Base-by-base conservation (phyloP, 2,113 vertebrate genomes). In the Tetrao urogallus region DNA sequence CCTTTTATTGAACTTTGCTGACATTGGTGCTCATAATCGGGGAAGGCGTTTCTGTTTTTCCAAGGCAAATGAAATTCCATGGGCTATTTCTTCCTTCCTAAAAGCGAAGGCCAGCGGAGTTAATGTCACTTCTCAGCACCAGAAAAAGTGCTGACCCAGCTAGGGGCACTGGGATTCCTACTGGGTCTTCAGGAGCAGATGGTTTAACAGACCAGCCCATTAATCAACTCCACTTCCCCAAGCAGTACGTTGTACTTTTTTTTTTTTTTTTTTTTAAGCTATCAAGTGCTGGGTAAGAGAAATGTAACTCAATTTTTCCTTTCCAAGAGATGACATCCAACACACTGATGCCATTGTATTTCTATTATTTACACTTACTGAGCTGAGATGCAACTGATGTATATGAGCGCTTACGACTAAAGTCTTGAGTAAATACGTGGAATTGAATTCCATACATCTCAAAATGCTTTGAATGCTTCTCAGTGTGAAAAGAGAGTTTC, bases 111-210 rank as follows among this genome's bases (percentile, higher is more conserved):
- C 93, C 8, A 0, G 67, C 82, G 73, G 90, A 90, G 83, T 90
- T 94, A 93, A 98, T 97, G 96, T 97, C 83, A 20, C 97, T 97
- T 96, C 96, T 97, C 95, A 97, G 96, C 94, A 89, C 83, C 83
- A 66, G 54, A 58, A 61, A 97, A 98, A 97, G 89, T 97, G 97
- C 98, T 98, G 98, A 98, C 95, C 97, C 95, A 96, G 98, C 97
- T 34, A 72, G 93, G 96, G 95, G 87, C 96, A 24, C 65, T 95
- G 98, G 96, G 97, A 96, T 90, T 97, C 95, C 64, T 94, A 96
- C 89, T 91, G 86, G 95, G 93, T 90, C 64, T 89, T 95, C 92
- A 77, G 57, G 73, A 96, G 96, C 97, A 98, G 97, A 97, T 97
- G 97, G 93, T 82, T 89, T 94, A 75, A 79, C 86, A 95, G 81